phyloP scores from a whole-genome alignment of 2,888 invertebrate genomes.

The Willowsia nigromaculata region DNA sequence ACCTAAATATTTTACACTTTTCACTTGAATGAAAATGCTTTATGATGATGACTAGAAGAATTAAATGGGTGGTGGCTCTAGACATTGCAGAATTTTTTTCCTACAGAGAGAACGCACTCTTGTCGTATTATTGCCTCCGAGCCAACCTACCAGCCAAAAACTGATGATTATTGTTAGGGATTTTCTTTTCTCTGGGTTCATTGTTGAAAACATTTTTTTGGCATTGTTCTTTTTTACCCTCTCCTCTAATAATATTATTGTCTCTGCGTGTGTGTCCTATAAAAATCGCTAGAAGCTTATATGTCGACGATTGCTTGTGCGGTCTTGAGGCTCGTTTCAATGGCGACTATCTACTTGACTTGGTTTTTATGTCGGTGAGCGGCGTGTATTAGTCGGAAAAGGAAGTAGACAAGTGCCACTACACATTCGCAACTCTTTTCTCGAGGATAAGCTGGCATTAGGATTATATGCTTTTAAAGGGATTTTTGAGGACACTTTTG shows the following conservation, averaged over 20 bases:
- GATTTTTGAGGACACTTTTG: conserved; percentile 13
- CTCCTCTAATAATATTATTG: conserved; percentile 18
- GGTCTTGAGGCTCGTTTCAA: neutral
- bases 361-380: neutral
- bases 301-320: neutral
- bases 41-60: neutral
- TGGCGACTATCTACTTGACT: neutral
- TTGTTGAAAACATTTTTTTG: conserved; percentile 13
- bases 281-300: neutral
- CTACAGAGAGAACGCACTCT: too few relatives aligned
- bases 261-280: neutral
- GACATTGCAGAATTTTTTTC: neutral
- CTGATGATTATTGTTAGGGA: neutral
- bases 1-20: conserved; percentile 52
- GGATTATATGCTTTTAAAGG: neutral
- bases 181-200: neutral
- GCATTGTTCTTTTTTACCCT: conserved; percentile 20
- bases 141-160: conserved; percentile 1
- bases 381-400: neutral
- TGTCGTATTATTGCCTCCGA: neutral
- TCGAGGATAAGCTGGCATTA: neutral
- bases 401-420: conserved; percentile 32
- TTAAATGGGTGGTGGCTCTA: conserved; percentile 57
- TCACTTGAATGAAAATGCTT: conserved; percentile 23
- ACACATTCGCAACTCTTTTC: too few relatives aligned